A percentile compares a stretch with the other conserved stretches of the same genome.
Evolutionary conservation across 2,797 vertebrate species (phyloP).

Genomic region (Acrossocheilus fasciatus): DNA sequence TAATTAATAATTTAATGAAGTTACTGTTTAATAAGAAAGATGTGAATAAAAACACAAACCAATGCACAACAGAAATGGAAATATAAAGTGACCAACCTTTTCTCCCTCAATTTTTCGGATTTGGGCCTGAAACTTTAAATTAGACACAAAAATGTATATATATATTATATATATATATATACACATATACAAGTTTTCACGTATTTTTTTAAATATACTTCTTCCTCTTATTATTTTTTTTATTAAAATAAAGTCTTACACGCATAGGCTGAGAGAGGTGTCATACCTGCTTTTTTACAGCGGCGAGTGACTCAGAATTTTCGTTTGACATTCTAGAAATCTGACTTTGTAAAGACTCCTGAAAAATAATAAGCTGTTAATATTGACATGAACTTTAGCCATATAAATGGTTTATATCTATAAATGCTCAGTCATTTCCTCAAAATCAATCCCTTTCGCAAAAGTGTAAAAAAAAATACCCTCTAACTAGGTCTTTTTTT

Average conservation of each 20-base stretch:
- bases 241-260: background rate
- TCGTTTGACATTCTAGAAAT: conserved; percentile 77
- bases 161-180: background rate
- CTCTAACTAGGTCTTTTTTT: background rate
- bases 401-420: background rate
- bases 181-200: background rate
- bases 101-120: conserved; percentile 87
- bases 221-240: background rate
- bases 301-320: conserved; percentile 81
- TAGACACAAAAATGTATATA: background rate
- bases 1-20: background rate
- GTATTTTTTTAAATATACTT: background rate
- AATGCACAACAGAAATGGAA: background rate
- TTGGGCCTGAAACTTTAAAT: conserved; percentile 85
- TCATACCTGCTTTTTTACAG: conserved; percentile 87
- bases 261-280: background rate
- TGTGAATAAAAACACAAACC: conserved; percentile 28
- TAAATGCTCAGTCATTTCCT: background rate
- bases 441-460: background rate
- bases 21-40: conserved; percentile 42
- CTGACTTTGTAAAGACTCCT: conserved; percentile 88
- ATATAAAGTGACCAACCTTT: conserved; percentile 81
- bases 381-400: background rate
- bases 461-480: no score
- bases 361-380: conserved; percentile 44